Conservation (phyloP, 2,888 invertebrate genomes). For the Plusia festucae region DNA sequence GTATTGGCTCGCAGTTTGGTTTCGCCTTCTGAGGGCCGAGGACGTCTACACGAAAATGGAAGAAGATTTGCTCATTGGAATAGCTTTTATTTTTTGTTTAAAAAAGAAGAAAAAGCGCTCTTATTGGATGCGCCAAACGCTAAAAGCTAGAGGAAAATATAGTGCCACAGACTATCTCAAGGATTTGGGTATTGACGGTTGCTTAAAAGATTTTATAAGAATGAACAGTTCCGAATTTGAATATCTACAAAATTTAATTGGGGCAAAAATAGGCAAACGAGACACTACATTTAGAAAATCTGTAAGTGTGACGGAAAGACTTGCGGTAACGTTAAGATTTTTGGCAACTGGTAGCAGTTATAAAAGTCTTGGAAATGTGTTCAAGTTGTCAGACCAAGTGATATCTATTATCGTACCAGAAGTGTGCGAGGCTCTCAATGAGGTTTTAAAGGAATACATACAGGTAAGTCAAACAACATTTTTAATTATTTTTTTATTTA, state of each 20-base stretch:
- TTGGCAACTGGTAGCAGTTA: conserved; percentile 58
- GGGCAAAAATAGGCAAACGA: conserved; percentile 44
- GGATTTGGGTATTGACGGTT: conserved; percentile 42
- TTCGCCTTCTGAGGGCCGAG: conserved; percentile 37
- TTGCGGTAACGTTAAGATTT: conserved; percentile 52
- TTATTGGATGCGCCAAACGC: conserved; percentile 55
- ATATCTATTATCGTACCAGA: conserved; percentile 56
- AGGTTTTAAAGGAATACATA: conserved; percentile 50
- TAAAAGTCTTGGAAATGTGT: conserved; percentile 56
- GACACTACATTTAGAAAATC: conserved; percentile 45
- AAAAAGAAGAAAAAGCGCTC: conserved; percentile 47
- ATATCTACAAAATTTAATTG: conserved; percentile 52
- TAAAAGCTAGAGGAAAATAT: conserved; percentile 46
- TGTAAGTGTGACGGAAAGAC: conserved; percentile 40
- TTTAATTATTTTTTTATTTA: conserved; percentile 35
- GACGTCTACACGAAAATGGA: conserved; percentile 49
- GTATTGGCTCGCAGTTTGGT: conserved; percentile 41
- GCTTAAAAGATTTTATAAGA: conserved; percentile 42
- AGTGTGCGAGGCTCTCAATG: conserved; percentile 55
- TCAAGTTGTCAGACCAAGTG: conserved; percentile 53
- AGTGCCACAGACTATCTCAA: conserved; percentile 50
- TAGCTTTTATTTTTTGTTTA: conserved; percentile 53
- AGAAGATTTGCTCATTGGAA: conserved; percentile 49
- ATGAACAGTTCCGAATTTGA: conserved; percentile 52
- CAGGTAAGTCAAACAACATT: conserved; percentile 55